These are phyloP conservation scores for Graptemys geographica DNA, from an alignment of 2,797 vertebrate genomes.

Conservation along the genomic window DNA sequence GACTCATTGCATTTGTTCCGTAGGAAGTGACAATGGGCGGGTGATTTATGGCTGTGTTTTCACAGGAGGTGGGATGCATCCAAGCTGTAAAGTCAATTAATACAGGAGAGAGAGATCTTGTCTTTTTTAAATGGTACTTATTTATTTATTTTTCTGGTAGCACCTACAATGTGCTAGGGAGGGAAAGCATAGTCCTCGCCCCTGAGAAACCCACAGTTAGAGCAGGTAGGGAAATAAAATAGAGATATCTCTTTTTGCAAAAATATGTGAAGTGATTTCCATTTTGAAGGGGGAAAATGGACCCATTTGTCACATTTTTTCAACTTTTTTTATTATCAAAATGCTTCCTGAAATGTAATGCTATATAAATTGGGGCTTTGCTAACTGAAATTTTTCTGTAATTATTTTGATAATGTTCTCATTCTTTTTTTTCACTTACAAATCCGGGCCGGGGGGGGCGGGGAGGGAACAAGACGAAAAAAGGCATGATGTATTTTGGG, in stretches of 20 bases:
- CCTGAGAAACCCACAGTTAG: fast-evolving
- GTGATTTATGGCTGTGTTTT: background rate
- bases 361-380: conserved; percentile 3
- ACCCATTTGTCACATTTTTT: background rate
- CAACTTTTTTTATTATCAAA: conserved; percentile 19
- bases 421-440: conserved; percentile 47
- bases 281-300: background rate
- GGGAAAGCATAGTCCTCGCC: background rate
- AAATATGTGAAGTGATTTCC: background rate
- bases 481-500: background rate
- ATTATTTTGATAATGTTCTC: conserved; percentile 39
- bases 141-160: background rate
- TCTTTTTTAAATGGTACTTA: background rate
- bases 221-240: conserved; percentile 8
- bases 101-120: conserved; percentile 17
- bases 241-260: background rate
- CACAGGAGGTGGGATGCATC: background rate
- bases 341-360: conserved; percentile 4
- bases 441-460: background rate
- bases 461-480: background rate
- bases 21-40: background rate
- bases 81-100: background rate
- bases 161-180: fast-evolving
- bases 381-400: conserved; percentile 66
- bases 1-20: background rate